Evolutionary conservation across 2,113 vertebrate genomes (phyloP), one percentile per base, ranked within the genome.

Genomic region (Podarcis cretensis): DNA sequence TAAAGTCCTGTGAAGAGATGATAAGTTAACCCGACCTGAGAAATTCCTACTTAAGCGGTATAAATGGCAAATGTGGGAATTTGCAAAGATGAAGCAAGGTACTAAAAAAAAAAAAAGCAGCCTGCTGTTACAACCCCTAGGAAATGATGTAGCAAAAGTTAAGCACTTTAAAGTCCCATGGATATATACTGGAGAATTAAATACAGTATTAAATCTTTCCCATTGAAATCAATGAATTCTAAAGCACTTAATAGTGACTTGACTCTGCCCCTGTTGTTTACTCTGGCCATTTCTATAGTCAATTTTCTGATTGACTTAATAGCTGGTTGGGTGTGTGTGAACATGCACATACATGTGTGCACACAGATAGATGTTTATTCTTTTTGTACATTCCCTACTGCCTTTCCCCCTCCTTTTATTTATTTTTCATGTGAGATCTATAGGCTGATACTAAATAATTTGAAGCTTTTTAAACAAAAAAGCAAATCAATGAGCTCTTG

Each of bases 21-120:
- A 48, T 91, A 84, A 68, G 91, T 94, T 94, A 91, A 91, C n/a
- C 12, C 89, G 94, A 94, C 91, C 93, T 96, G 90, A 95, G 95
- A 96, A 95, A 96, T 95, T 95, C 84, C 73, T 93, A 93, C 93
- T 84, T 90, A 92, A 68, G 89, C 93, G 37, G 5, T 95, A 94
- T 57, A 92, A 95, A 91, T 94, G 94, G 25, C 81, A 81, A 74
- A 90, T 93, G 91, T 91, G 86, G 8, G 87, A 94, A 75, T 37
- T 48, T 81, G 65, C 90, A 91, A 86, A 93, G 8, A 30, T 8
- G 89, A 90, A 91, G 40, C 54, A 78, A 66, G 16, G 21, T 78
- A 8, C 59, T 66, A 69, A 57, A 35, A 35, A 35, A 35, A 35
- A 5, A 59, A 80, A 16, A 16, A 23, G 43, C 35, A 30, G 32